A percentile compares a stretch with the other conserved stretches of the same genome.
Conservation (phyloP, 2,888 invertebrate species). For the Tachystola acroxantha region DNA sequence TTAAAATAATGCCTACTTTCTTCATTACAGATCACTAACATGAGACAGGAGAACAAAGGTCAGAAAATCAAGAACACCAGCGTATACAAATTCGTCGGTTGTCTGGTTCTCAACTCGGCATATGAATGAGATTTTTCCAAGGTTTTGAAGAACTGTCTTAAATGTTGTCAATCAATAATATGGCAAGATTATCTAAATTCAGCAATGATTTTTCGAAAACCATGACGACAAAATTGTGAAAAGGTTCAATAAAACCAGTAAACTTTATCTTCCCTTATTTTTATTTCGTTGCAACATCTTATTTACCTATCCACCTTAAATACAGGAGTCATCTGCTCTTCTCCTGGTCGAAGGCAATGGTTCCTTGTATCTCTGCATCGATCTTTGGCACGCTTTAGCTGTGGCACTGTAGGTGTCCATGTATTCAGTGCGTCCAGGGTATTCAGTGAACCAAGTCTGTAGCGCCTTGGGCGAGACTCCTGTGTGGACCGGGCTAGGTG, state of each 20-base stretch:
- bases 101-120: not conserved
- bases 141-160: not conserved
- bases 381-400: constrained; percentile 78
- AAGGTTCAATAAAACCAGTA: constrained; percentile 19
- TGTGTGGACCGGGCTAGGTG: constrained; percentile 54
- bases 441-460: constrained; percentile 73
- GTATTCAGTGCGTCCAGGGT: constrained; percentile 80
- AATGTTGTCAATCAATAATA: not conserved
- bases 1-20: too few species aligned
- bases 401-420: constrained; percentile 78
- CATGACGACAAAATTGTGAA: too few species aligned
- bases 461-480: constrained; percentile 67
- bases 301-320: too few species aligned
- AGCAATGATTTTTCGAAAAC: too few species aligned
- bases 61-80: too few species aligned
- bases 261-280: constrained; percentile 38
- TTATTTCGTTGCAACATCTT: constrained; percentile 13
- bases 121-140: too few species aligned
- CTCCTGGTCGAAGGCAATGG: constrained; percentile 80
- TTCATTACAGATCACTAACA: constrained; percentile 6
- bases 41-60: too few species aligned
- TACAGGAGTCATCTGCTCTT: constrained; percentile 75
- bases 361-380: constrained; percentile 80
- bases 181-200: not conserved
- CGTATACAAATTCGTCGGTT: too few species aligned